Base-by-base conservation (phyloP, 2,113 vertebrate genomes). In the Archocentrus centrarchus region DNA sequence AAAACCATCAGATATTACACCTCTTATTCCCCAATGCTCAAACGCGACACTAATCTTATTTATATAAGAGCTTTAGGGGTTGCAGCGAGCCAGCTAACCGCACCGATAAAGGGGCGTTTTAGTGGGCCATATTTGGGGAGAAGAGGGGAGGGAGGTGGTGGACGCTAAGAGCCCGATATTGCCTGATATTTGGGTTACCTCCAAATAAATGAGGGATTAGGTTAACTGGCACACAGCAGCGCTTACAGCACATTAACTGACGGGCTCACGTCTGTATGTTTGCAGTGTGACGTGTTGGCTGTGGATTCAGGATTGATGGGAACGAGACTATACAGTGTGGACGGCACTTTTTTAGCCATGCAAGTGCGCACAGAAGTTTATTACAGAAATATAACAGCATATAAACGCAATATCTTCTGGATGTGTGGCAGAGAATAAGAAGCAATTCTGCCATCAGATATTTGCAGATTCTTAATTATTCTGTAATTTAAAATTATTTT, bases 41-140 rank as follows among this genome's bases (percentile, higher is more conserved):
- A 93, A 95, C 80, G 88, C 89, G 91, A 95, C 94, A 95, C 95
- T 96, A 96, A 96, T 96, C 95, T 96, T 96, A 96, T 96, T 96
- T 96, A 96, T 95, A 95, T 95, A 96, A 95, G 93, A 94, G 96
- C 95, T 96, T 96, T 96, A 95, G 78, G 90, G 93, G 93, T 91
- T 94, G 91, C 89, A 89, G 89, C 59, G 79, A 81, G 86, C 82
- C 85, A 92, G 87, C 90, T 89, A 93, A 91, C 90, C 73, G 77
- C 78, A 64, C 91, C 84, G 93, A 96, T 95, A 94, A 93, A 94
- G 93, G 86, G 81, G 89, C 73, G 85, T 95, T 94, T 95, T 90
- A 94, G 84, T 59, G 86, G 91, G 89, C 78, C 88, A 68, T 86
- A 87, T 93, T 87, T 70, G 6, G 80, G 85, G 83, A 78, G 68